Percentiles rank a stretch among this genome's conserved stretches.
These are phyloP conservation scores for Anolis apletophallus DNA, from an alignment of 2,797 vertebrate genomes.

Conservation along the genomic window DNA sequence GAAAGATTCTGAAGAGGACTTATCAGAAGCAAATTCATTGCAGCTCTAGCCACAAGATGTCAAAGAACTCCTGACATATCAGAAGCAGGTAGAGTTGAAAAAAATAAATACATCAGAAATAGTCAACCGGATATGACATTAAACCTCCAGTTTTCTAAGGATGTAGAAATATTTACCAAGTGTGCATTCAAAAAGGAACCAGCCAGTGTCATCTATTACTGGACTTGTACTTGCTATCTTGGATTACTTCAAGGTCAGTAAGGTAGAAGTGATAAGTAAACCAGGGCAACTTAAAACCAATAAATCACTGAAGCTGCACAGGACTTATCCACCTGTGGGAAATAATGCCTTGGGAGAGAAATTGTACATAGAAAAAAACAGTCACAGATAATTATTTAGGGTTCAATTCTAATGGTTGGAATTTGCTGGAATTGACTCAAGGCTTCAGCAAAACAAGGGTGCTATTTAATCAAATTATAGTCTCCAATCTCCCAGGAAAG, in stretches of 20 bases:
- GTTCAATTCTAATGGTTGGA: conserved; percentile 31
- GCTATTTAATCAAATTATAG: conserved; percentile 29
- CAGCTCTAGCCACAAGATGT: not conserved
- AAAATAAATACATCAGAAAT: not conserved
- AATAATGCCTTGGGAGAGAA: conserved; percentile 39
- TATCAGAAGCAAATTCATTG: not conserved
- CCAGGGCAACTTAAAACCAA: conserved; percentile 41
- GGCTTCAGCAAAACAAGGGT: not conserved
- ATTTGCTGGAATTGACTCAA: conserved; percentile 3
- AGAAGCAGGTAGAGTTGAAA: not conserved
- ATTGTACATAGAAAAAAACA: conserved; percentile 20
- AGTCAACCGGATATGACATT: not conserved
- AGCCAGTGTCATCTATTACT: conserved; percentile 27
- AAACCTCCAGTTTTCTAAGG: conserved; percentile 17
- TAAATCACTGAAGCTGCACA: conserved; percentile 49
- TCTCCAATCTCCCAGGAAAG: no score
- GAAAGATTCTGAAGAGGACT: not conserved
- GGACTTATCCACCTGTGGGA: conserved; percentile 42
- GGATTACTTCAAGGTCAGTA: conserved; percentile 57
- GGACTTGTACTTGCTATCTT: conserved; percentile 49
- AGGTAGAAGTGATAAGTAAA: conserved; percentile 50
- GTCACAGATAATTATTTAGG: conserved; percentile 45
- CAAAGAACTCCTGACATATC: not conserved
- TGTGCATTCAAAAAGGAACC: conserved; percentile 32
- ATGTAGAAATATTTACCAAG: conserved; percentile 9